Base-by-base conservation (phyloP, 2,113 vertebrate species). In the Lophius piscatorius region DNA sequence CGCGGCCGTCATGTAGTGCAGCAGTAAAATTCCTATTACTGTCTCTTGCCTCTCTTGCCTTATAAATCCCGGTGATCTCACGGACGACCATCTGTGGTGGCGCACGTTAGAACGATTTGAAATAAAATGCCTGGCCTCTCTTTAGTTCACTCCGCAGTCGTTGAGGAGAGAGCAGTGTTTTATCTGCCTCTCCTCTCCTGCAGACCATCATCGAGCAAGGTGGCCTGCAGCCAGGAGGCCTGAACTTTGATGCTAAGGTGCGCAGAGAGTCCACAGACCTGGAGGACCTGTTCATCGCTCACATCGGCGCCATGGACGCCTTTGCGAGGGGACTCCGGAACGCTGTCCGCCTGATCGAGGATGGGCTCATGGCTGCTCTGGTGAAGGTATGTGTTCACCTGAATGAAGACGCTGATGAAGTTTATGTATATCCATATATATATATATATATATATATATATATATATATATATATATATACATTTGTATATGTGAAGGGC, bases 241-340 rank as follows among this genome's bases (percentile, higher is more conserved):
- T 89, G 60, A 91, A 90, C 74, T 88, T 90, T 57, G 86, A 89
- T 12, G 86, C 87, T 4, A 91, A 89, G 54, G 80, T 83, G 28
- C 81, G 81, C 41, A 76, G 81, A 36, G 89, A 89, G 68, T 90
- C 87, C 20, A 87, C 84, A 4, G 83, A 90, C 59, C 71, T 76
- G 40, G 84, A 87, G 35, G 89, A 90, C 73, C 65, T 90, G 51
- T 87, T 90, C 46, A 87, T 89, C 9, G 85, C 85, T 55, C 88
- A 89, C 72, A 78, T 89, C 8, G 79, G 78, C 22, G 87, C 87
- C 51, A 88, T 89, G 88, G 88, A 90, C 11, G 48, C 84, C 24
- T 91, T 91, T 2, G 87, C 88, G 6, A 75, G 85, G 54, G 88
- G 88, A 14, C 84, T 91, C 22, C 64, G 81, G 28, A 89, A 89